phyloP scores from a whole-genome alignment of 1,140 invertebrate species.

The Pectinophora gossypiella region DNA sequence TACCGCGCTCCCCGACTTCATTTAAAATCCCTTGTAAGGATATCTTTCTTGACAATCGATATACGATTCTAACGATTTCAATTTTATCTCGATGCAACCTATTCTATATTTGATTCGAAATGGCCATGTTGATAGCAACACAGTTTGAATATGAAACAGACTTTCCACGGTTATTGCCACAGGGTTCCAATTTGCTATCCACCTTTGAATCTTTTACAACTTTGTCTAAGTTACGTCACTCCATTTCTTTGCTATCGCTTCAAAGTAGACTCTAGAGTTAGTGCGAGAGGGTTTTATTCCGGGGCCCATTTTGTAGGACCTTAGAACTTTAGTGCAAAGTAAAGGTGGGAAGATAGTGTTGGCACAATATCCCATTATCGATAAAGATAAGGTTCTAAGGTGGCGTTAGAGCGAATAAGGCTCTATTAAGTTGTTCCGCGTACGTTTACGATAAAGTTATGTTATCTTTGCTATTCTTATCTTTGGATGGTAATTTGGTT shows the following conservation, averaged over 20 bases:
- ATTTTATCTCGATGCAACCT: conserved; percentile 49
- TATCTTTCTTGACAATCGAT: conserved; percentile 39
- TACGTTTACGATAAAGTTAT: conserved; percentile 18
- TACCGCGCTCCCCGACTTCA: conserved; percentile 25
- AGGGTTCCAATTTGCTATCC: conserved; percentile 47
- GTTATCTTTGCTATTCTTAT: conserved; percentile 11
- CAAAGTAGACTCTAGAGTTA: background rate
- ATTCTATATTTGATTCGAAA: conserved; percentile 48
- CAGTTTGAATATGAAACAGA: conserved; percentile 50
- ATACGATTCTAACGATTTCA: conserved; percentile 60
- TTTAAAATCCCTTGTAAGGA: conserved; percentile 50
- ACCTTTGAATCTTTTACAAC: background rate
- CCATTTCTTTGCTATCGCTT: background rate
- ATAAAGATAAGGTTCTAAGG: conserved; percentile 51
- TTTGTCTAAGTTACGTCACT: background rate
- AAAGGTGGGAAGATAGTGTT: conserved; percentile 32
- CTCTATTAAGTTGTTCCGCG: conserved; percentile 46
- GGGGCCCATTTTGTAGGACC: background rate
- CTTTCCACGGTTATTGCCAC: conserved; percentile 30
- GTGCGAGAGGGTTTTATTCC: background rate
- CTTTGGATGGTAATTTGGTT: background rate
- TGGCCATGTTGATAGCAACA: conserved; percentile 39
- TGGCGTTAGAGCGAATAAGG: conserved; percentile 41
- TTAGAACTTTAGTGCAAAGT: background rate
- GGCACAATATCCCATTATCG: conserved; percentile 51